Conservation (phyloP, 2,888 invertebrate genomes). For the Acronicta leporina region DNA sequence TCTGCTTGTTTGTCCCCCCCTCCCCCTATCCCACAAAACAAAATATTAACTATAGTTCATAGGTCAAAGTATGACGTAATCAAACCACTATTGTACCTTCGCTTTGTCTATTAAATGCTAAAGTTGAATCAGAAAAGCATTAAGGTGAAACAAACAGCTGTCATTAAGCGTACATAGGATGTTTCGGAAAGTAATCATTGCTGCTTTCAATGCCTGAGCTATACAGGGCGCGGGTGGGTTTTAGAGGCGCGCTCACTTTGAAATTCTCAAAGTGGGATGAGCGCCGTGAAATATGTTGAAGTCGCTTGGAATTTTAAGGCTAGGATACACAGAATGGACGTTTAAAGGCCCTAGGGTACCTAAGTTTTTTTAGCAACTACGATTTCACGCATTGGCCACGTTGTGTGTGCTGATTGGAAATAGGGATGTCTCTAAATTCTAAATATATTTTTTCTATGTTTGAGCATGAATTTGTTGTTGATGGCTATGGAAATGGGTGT, state of each 20-base stretch:
- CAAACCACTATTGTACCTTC: conserved; percentile 9
- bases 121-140: conserved; percentile 48
- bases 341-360: no score
- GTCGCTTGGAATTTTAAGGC: not conserved
- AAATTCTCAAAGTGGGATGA: conserved; percentile 40
- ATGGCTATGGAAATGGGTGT: no score
- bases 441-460: no score
- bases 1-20: no score
- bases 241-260: conserved; percentile 31
- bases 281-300: conserved; percentile 9
- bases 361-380: no score
- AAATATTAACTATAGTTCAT: not conserved
- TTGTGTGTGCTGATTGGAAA: no score
- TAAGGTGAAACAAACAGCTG: conserved; percentile 40
- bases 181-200: conserved; percentile 49
- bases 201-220: conserved; percentile 43
- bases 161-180: conserved; percentile 43
- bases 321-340: no score
- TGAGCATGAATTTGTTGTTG: no score
- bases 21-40: no score
- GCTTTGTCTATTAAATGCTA: conserved; percentile 38
- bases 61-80: conserved; percentile 35
- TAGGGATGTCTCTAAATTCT: no score
- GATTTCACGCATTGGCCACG: no score
- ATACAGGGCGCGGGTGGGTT: conserved; percentile 45